Base-by-base conservation (phyloP, 2,888 invertebrate species). In the Clepsis dumicolana region DNA sequence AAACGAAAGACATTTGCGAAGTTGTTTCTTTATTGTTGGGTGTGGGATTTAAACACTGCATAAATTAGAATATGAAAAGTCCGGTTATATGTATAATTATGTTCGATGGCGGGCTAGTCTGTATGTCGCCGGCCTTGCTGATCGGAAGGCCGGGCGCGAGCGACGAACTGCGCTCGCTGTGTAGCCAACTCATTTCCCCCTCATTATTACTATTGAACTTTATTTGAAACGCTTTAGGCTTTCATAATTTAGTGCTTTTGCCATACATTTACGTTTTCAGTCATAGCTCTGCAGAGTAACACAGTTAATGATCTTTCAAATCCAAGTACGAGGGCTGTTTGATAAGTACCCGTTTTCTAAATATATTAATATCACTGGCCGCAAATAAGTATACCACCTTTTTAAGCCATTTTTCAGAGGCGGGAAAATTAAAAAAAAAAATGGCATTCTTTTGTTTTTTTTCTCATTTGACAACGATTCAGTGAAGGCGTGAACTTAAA, bases 91-190 rank as follows among this genome's bases (percentile, higher is more conserved):
- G 69, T 72, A 71, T 72, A 72, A 71, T 72, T 71, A 74, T 74
- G 76, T 75, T 75, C 73, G 75, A 74, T 73, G 80, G 77, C 77
- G 75, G 74, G 76, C 83, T 74, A 88, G 90, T 82, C 90, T 78
- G 82, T 80, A 75, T 84, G 89, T 86, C 88, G 89, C 87, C 90
- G 89, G 85, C 91, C 91, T 91, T 91, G 89, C 75, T 72, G 62
- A 35, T 29, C 74, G 79, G 87, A 89, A 90, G 90, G 90, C 85
- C 85, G 83, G 25, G 72, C 77, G 79, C 81, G 81, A 84, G 81
- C 86, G 84, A 81, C 77, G 76, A 72, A 77, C 77, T 77, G 72
- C 79, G 79, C n/a, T n/a, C 78, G 81, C 14, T 8, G 18, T n/a
- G 25, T 60, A 29, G 21, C 60, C 27, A n/a, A 61, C 60, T 57